Evolutionary conservation across 2,888 invertebrate genomes (phyloP).

Genomic region (Nipponacmea schrenckii): DNA sequence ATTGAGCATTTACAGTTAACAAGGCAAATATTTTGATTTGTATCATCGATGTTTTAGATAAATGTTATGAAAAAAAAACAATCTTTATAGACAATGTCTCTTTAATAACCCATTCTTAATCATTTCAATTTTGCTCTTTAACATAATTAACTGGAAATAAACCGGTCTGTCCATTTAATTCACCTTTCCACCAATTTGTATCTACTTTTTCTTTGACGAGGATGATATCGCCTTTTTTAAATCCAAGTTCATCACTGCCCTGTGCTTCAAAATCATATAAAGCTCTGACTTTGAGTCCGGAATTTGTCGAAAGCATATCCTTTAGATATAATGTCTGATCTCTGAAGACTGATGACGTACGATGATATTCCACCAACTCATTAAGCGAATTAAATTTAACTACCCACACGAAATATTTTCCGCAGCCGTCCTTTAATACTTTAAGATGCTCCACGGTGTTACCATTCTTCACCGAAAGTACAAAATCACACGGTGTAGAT

Average conservation of each 20-base stretch:
- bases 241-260: slow-evolving; percentile 81
- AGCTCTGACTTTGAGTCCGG: slow-evolving; percentile 69
- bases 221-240: slow-evolving; percentile 96
- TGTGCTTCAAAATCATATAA: no score
- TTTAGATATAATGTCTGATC: slow-evolving; percentile 95
- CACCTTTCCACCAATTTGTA: slow-evolving; percentile 88
- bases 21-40: no score
- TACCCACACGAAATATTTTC: slow-evolving; percentile 99
- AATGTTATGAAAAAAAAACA: no score
- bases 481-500: slow-evolving; percentile 58
- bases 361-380: slow-evolving; percentile 96
- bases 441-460: no score
- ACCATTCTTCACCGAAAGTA: no score
- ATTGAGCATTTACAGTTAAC: no score
- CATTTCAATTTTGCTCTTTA: slow-evolving; percentile 41
- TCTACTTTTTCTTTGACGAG: slow-evolving; percentile 93
- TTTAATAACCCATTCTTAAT: no score
- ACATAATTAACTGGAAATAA: slow-evolving; percentile 99
- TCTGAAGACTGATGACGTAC: slow-evolving; percentile 87
- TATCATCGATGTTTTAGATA: no score
- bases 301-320: slow-evolving; percentile 77
- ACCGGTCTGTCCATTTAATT: slow-evolving; percentile 72
- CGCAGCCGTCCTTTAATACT: slow-evolving; percentile 73
- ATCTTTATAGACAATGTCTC: no score
- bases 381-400: slow-evolving; percentile 98